Evolutionary conservation across 2,797 vertebrate genomes (phyloP), one percentile per base, ranked within the genome.

Genomic region (Microctenopoma stevenorrisi): DNA sequence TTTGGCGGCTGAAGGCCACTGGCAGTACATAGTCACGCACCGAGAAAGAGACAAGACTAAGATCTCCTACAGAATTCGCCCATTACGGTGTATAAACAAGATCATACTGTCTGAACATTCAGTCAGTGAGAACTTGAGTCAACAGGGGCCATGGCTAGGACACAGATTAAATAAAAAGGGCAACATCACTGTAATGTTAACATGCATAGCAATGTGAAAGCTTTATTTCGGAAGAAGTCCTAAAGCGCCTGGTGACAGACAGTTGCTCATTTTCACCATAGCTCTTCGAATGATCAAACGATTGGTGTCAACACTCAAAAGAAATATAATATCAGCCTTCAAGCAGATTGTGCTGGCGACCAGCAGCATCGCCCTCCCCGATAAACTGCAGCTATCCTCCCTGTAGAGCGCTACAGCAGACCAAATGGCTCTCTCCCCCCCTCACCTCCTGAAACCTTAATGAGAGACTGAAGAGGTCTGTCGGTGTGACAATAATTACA

Each of bases 401-500:
- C 62, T 54, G 68, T 66, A 59, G 60, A 81, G 35, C 54, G 61
- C 78, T 43, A 46, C 55, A 77, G 68, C 76, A 62, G 64, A 88
- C 78, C 82, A 88, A 89, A 91, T 79, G 82, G 73, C 65, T 48
- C 76, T 49, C 66, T 68, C 74, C 44, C 16, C 44, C 16, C 68
- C 76, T 76, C 76, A 72, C 79, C 60, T 86, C 76, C 74, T 75
- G 62, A 78, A 88, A 82, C 70, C 74, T 81, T 89, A 81, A 92
- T 92, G 84, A 92, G 77, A 90, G 88, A 79, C 86, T 89, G 86
- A 84, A 90, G 76, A 91, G 79, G 78, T 76, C 78, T 83, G 81
- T 89, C 90, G 88, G 79, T 83, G 83, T 82, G 79, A 89, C 79
- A 89, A 84, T 87, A 90, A 90, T 89, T 91, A 91, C 88, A 89